Conservation (phyloP, 2,113 vertebrate species). For the Orcinus orca region DNA sequence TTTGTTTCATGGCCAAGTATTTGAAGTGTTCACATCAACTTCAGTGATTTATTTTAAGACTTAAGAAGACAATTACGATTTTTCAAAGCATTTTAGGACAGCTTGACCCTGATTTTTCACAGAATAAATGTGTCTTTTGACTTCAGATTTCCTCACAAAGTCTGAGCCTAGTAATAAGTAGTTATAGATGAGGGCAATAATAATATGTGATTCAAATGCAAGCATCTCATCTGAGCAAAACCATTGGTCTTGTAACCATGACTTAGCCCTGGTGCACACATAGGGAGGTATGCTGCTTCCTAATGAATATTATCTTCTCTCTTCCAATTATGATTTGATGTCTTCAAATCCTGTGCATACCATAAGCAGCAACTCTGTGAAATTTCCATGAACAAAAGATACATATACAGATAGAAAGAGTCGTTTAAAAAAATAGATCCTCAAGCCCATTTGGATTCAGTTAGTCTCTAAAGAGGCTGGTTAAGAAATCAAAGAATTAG, state of each 20-base stretch:
- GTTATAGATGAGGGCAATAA: neutral
- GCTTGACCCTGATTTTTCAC: constrained; percentile 39
- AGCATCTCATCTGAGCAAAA: neutral
- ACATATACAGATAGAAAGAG: constrained; percentile 64
- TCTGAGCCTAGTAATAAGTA: neutral
- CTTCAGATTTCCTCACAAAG: neutral
- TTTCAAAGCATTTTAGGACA: constrained; percentile 56
- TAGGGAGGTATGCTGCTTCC: neutral
- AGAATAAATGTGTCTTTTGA: constrained; percentile 14
- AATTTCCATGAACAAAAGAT: constrained; percentile 76
- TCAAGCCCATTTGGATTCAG: constrained; percentile 60
- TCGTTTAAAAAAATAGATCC: constrained; percentile 48
- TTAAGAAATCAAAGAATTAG: constrained; percentile 62
- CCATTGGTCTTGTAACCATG: neutral
- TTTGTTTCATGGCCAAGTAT: neutral
- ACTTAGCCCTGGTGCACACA: neutral
- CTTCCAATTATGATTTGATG: constrained; percentile 56
- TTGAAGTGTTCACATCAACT: constrained; percentile 46
- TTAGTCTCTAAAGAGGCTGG: constrained; percentile 63
- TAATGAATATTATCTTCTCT: neutral
- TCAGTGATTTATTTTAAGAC: constrained; percentile 51
- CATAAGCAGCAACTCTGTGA: constrained; percentile 56
- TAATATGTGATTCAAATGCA: constrained; percentile 39
- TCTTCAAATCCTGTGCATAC: neutral
- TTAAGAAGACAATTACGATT: neutral